Evolutionary conservation across 2,888 invertebrate genomes (phyloP), one percentile per base, ranked within the genome.

Genomic region (Sericinus montela): DNA sequence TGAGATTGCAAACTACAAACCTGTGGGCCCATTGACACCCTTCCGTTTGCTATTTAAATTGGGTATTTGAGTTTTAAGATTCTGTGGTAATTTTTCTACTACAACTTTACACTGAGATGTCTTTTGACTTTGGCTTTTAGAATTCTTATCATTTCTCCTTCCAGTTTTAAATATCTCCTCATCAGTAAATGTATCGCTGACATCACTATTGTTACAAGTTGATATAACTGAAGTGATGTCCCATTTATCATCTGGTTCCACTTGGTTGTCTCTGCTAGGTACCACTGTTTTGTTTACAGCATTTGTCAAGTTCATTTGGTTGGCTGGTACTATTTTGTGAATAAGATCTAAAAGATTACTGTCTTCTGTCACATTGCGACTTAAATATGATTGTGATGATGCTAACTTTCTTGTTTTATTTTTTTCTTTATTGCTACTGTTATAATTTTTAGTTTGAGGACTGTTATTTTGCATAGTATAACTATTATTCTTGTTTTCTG

Each of bases 121-220:
- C 0, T 16, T 3, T 10, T 28, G 34, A 19, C 19, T 39, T 39
- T 39, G 43, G 1, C n/a, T 14, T 46, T 16, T 45, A 34, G 23
- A n/a, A 7, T 30, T 52, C 32, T 54, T 47, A 5, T n/a, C n/a
- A n/a, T n/a, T n/a, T n/a, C n/a, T n/a, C n/a, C n/a, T n/a, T 3
- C 4, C 28, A 39, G 13, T 23, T 10, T 29, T 55, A 57, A 83
- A 76, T 62, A 77, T 75, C 60, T 86, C 85, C 56, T 87, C 86
- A 72, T 87, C 87, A 40, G 87, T 84, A 50, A 63, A 87, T 45
- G 84, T 84, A 43, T 84, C 82, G 65, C 85, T 85, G 7, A 58
- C 60, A 59, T 77, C 62, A 37, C 72, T 68, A 53, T 69, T 65
- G 35, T 77, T 70, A 50, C 69, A 72, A 48, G 61, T 69, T 16